These are phyloP conservation scores for Takifugu rubripes DNA, from an alignment of 2,797 vertebrate species.

Conservation along the genomic window DNA sequence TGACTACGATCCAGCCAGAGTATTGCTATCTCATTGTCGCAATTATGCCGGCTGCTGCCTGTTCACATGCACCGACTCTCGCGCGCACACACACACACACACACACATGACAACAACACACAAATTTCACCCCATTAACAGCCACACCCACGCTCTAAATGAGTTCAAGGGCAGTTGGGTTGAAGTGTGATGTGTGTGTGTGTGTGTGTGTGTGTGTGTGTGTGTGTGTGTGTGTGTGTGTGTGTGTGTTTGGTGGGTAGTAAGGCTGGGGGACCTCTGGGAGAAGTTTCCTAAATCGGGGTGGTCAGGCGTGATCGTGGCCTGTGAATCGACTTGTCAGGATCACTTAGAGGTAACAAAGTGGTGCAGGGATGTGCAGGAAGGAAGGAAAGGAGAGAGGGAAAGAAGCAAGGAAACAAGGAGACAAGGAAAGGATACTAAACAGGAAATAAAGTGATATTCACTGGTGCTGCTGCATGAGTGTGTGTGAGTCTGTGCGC, in stretches of 20 bases:
- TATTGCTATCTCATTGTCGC: constrained; percentile 63
- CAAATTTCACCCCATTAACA: constrained; percentile 50
- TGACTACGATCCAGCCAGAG: constrained; percentile 56
- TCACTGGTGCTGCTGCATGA: constrained; percentile 11
- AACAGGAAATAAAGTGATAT: too few species aligned
- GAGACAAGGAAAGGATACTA: too few species aligned
- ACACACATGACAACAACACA: constrained; percentile 8
- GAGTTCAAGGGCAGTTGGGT: constrained; percentile 53
- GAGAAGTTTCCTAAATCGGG: constrained; percentile 57
- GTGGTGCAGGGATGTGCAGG: constrained; percentile 27
- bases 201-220: constrained; percentile 17
- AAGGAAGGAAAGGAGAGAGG: constrained; percentile 11
- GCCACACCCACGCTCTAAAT: constrained; percentile 40
- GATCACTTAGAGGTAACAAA: constrained; percentile 82
- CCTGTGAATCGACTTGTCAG: constrained; percentile 77
- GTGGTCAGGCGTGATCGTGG: constrained; percentile 62
- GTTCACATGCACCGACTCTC: constrained; percentile 16
- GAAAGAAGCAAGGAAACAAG: constrained; percentile 12
- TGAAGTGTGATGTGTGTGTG: constrained; percentile 9
- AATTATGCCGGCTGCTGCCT: constrained; percentile 45
- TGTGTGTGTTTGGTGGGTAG: constrained; percentile 13
- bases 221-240: constrained; percentile 28
- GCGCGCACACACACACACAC: constrained; percentile 8
- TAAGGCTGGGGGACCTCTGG: constrained; percentile 41
- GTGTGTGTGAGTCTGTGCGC: background rate